Evolutionary conservation across 2,888 invertebrate species (phyloP), one percentile per base, ranked within the genome.

Genomic region (Melipona bicolor): DNA sequence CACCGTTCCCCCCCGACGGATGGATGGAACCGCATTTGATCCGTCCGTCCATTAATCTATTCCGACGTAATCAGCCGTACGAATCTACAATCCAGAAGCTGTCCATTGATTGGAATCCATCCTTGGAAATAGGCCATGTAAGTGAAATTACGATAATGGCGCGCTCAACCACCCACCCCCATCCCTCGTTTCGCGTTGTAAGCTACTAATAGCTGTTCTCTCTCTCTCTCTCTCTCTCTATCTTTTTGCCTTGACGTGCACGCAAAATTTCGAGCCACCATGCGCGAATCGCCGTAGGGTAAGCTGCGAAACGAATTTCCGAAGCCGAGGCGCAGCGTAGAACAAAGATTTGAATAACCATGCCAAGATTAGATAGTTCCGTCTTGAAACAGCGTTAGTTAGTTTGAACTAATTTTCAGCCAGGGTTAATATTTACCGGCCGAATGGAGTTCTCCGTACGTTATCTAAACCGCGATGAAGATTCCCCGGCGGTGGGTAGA

Each of bases 341-440:
- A 27, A 27, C 65, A 67, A 76, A 64, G 71, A 71, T 77, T 71
- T 64, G 71, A 52, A 43, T 62, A 64, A 27, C 43, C 21, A 54
- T 21, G 64, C 6, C 27, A 19, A 67, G 65, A 74, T 64, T 71
- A 27, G 21, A 54, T 36, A 24, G 52, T n/a, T 17, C 19, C 21
- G 43, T 15, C 9, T 11, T n/a, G 24, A 6, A 13, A n/a, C 19
- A 19, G 36, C 17, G 61, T 61, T 69, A 43, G 62, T 64, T 70
- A 43, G 62, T 43, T 36, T 24, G 64, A 64, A 72, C 43, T 62
- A 71, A 77, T 77, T 64, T 74, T 72, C 71, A 64, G 32, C 49
- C 71, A 49, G 64, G 43, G 77, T 72, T 72, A 77, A 77, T 77
- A 72, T 77, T 77, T 77, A 64, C 72, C 64, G 54, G 43, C 49